Conservation (phyloP, 1,140 invertebrate species). For the Thaumetopoea pityocampa region DNA sequence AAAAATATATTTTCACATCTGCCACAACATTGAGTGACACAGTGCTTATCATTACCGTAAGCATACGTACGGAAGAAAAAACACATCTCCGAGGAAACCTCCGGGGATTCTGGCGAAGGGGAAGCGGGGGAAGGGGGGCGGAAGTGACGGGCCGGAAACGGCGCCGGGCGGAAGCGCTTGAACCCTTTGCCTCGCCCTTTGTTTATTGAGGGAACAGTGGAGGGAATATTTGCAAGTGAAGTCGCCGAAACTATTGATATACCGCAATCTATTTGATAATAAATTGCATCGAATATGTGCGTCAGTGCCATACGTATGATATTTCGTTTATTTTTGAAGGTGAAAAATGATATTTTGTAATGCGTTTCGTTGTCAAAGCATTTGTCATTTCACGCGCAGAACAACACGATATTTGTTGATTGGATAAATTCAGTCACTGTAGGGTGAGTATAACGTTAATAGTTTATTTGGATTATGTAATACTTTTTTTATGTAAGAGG, state of each 20-base stretch:
- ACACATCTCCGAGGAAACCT: constrained; percentile 10
- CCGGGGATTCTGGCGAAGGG: constrained; percentile 15
- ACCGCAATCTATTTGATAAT: neutral
- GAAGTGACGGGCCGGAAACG: constrained; percentile 49
- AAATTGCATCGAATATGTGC: too few relatives aligned
- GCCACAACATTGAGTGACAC: constrained; percentile 15
- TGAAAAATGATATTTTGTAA: too few relatives aligned
- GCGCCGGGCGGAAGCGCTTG: constrained; percentile 29
- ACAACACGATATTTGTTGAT: too few relatives aligned
- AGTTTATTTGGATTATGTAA: too few relatives aligned
- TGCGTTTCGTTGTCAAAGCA: too few relatives aligned
- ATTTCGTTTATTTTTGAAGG: too few relatives aligned
- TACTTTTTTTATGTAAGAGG: too few relatives aligned
- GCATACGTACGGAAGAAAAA: constrained; percentile 27
- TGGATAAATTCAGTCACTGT: too few relatives aligned
- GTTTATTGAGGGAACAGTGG: constrained; percentile 31
- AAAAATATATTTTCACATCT: too few relatives aligned
- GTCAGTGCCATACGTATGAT: too few relatives aligned
- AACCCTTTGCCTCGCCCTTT: constrained; percentile 52
- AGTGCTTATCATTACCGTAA: constrained; percentile 29
- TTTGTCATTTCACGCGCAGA: too few relatives aligned
- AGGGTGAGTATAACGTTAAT: too few relatives aligned
- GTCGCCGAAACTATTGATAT: neutral
- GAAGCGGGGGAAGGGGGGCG: constrained; percentile 13
- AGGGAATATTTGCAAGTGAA: neutral